Conservation (phyloP, 2,888 invertebrate species). For the Xanthia togata region DNA sequence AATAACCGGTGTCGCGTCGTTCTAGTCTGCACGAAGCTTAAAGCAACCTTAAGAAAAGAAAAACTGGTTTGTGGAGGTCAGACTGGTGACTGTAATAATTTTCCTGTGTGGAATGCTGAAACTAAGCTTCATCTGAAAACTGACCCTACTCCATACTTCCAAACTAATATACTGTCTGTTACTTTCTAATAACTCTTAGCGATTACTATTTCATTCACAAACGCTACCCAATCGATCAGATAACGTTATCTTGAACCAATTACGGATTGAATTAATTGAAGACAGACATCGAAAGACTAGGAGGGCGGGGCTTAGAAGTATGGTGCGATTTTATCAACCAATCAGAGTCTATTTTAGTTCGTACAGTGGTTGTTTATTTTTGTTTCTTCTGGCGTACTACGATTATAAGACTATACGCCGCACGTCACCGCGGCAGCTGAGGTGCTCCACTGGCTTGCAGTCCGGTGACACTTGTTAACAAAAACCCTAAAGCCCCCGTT, state of each 20-base stretch:
- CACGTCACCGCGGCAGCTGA: no score
- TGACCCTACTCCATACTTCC: not conserved
- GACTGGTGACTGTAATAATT: not conserved
- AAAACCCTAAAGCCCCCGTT: no score
- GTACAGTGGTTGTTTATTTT: not conserved
- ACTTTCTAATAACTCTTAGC: not conserved
- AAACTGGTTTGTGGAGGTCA: not conserved
- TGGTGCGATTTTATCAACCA: constrained; percentile 14
- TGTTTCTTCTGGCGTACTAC: no score
- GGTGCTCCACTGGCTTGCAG: no score
- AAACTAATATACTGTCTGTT: no score
- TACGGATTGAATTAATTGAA: not conserved
- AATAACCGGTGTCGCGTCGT: no score
- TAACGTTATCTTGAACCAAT: constrained; percentile 11
- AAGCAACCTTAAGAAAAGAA: not conserved
- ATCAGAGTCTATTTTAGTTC: constrained; percentile 3
- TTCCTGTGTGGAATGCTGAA: not conserved
- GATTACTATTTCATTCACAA: constrained; percentile 17
- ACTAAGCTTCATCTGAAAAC: not conserved
- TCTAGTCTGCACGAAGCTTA: no score
- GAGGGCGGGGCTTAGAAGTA: constrained; percentile 12
- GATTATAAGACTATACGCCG: no score
- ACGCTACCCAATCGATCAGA: not conserved
- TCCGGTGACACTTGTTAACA: no score
- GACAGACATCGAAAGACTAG: constrained; percentile 23